phyloP scores from a whole-genome alignment of 1,140 invertebrate genomes.

The Drosophila kanapiae region DNA sequence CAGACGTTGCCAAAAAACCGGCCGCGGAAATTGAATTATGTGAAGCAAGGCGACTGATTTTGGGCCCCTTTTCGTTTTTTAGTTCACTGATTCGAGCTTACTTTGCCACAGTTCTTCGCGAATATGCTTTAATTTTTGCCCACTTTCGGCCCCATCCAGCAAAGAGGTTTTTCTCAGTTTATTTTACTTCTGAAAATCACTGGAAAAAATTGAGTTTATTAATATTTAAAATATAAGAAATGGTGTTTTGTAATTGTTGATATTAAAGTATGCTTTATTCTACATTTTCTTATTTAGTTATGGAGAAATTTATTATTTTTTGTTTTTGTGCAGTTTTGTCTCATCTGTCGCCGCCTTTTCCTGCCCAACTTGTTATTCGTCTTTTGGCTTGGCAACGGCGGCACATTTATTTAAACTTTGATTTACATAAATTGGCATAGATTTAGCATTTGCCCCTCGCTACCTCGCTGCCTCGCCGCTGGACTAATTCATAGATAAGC shows the following conservation, averaged over 20 bases:
- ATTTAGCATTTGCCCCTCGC: constrained; percentile 39
- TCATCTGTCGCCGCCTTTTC: constrained; percentile 3
- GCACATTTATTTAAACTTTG: constrained; percentile 71
- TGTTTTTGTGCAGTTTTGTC: constrained; percentile 9
- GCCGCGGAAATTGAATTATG: constrained; percentile 67
- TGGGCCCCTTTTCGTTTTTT: not conserved
- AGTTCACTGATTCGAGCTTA: constrained; percentile 10
- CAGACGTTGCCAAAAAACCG: constrained; percentile 30
- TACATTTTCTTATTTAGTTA: not conserved
- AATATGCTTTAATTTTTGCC: constrained; percentile 5
- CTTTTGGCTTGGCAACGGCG: constrained; percentile 5
- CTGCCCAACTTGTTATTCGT: constrained; percentile 17
- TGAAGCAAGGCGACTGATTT: constrained; percentile 26
- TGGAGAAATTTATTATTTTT: not conserved
- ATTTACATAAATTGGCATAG: constrained; percentile 72
- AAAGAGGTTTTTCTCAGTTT: not conserved
- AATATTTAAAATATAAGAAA: not conserved
- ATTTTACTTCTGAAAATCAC: not conserved
- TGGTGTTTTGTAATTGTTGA: not conserved
- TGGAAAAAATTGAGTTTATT: not conserved
- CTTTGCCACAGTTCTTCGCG: not conserved
- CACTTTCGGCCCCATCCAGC: not conserved
- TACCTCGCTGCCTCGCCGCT: not conserved
- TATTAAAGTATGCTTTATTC: not conserved
- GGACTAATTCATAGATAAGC: constrained; percentile 66